Evolutionary conservation across 1,140 invertebrate genomes (phyloP).

Genomic region (Eriosoma lanigerum): DNA sequence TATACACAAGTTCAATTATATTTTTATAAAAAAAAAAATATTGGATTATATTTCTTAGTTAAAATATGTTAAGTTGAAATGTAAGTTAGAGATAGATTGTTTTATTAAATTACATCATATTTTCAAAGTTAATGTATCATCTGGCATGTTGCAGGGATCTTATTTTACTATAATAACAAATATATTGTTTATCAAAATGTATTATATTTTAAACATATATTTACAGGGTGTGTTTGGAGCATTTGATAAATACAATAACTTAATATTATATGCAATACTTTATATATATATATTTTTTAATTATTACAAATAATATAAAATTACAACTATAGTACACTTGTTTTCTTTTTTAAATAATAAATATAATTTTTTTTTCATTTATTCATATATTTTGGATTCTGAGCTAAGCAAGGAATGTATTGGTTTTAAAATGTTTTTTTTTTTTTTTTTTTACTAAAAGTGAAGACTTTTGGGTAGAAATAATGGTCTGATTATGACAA

Average conservation of each 20-base stretch:
- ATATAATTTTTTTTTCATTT: no score
- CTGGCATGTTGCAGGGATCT: not conserved
- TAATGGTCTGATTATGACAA: no score
- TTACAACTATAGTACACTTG: no score
- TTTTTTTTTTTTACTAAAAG: no score
- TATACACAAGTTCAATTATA: not conserved
- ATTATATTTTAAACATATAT: not conserved
- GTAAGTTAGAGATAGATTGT: not conserved
- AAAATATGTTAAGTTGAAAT: not conserved
- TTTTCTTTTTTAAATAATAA: no score
- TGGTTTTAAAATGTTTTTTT: no score
- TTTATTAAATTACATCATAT: constrained; percentile 12
- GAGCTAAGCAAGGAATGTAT: no score
- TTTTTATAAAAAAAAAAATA: not conserved
- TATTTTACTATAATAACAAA: constrained; percentile 23
- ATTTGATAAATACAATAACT: no score
- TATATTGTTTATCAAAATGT: not conserved
- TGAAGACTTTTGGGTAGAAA: no score
- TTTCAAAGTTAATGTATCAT: not conserved
- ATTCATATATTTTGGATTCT: no score
- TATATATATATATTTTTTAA: not conserved
- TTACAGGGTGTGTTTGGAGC: no score
- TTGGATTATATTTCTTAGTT: not conserved
- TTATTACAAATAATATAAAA: no score
- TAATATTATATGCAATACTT: not conserved